A percentile compares a stretch with the other conserved stretches of the same genome.
Evolutionary conservation across 1,140 invertebrate species (phyloP).

Genomic region (Drosophila subpulchrella): DNA sequence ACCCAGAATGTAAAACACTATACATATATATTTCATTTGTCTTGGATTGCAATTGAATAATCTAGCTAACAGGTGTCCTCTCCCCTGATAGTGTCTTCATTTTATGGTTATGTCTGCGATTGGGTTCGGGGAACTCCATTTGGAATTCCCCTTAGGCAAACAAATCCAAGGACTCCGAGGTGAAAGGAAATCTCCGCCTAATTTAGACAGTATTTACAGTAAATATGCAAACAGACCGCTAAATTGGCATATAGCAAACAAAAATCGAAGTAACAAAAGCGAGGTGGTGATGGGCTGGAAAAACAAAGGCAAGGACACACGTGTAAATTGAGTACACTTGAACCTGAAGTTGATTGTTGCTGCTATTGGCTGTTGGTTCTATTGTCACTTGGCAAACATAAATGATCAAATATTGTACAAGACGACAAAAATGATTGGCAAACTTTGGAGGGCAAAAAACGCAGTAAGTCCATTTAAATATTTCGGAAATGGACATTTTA

Average conservation of each 20-base stretch:
- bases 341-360: constrained; percentile 48
- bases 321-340: constrained; percentile 65
- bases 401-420: constrained; percentile 64
- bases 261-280: constrained; percentile 32
- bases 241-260: constrained; percentile 76
- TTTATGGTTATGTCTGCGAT: constrained; percentile 14
- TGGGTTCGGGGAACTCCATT: constrained; percentile 3
- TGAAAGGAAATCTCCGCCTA: constrained; percentile 61
- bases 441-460: constrained; percentile 10
- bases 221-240: constrained; percentile 67
- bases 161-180: constrained; percentile 3
- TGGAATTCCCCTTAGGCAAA: constrained; percentile 8
- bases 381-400: constrained; percentile 55
- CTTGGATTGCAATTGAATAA: constrained; percentile 5
- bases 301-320: constrained; percentile 65
- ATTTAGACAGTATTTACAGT: constrained; percentile 76
- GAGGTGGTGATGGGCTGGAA: constrained; percentile 8
- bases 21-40: not conserved
- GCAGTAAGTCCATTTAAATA: too few species aligned
- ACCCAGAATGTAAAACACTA: not conserved
- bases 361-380: constrained; percentile 32
- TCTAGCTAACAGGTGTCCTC: constrained; percentile 20
- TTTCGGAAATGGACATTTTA: too few species aligned
- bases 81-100: constrained; percentile 5
- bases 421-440: constrained; percentile 63